Evolutionary conservation across 2,113 vertebrate genomes (phyloP).

Genomic region (Nyctibius bracteatus): DNA sequence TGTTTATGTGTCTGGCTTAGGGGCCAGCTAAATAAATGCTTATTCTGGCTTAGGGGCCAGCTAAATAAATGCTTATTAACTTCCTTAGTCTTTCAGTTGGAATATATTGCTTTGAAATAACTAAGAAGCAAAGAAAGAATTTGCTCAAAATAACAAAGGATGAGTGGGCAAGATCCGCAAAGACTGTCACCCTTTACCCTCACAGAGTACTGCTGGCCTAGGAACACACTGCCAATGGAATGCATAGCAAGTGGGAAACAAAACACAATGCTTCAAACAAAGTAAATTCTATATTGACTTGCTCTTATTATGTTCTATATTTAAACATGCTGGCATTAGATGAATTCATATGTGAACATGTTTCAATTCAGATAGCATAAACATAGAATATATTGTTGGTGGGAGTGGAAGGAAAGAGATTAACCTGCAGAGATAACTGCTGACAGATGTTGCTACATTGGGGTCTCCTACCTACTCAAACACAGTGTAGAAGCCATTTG

Average conservation of each 20-base stretch:
- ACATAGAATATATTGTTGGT: not conserved
- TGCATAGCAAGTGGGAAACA: not conserved
- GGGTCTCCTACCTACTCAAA: not conserved
- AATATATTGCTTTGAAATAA: not conserved
- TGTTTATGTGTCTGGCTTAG: not conserved
- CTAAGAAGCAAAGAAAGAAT: not conserved
- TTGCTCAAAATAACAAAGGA: not conserved
- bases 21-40: not conserved
- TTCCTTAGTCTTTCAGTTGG: not conserved
- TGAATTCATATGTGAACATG: accelerated
- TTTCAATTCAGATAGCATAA: not conserved
- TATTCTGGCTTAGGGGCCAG: not conserved
- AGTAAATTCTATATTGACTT: not conserved
- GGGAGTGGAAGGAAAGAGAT: not conserved
- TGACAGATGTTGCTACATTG: not conserved
- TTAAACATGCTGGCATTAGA: not conserved
- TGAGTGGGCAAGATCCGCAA: not conserved
- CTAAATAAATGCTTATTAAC: not conserved
- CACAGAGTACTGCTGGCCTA: not conserved
- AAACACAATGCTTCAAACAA: not conserved
- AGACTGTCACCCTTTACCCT: not conserved
- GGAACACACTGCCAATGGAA: not conserved
- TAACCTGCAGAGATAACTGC: not conserved
- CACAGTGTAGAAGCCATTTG: not conserved
- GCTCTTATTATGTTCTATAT: not conserved